phyloP scores from a whole-genome alignment of 1,140 invertebrate genomes.

The Caenorhabditis elegans region WBcel235 BX284604.4:931501-932000 shows the following conservation, averaged over 20 bases:
- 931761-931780: too few species aligned
- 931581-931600: slow-evolving; percentile 9
- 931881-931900: too few species aligned
- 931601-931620: background rate
- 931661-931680: too few species aligned
- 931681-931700: too few species aligned
- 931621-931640: background rate
- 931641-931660: too few species aligned
- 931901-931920: too few species aligned
- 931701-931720: too few species aligned
- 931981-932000: background rate
- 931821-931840: background rate
- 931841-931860: background rate
- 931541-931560: background rate
- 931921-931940: too few species aligned
- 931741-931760: too few species aligned
- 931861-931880: background rate
- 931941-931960: too few species aligned
- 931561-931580: background rate
- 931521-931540: slow-evolving; percentile 21
- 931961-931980: too few species aligned
- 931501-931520: slow-evolving; percentile 12
- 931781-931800: too few species aligned
- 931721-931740: background rate
- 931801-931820: background rate